Evolutionary conservation across 2,113 vertebrate genomes (phyloP).

Genomic region (Apodemus sylvaticus): DNA sequence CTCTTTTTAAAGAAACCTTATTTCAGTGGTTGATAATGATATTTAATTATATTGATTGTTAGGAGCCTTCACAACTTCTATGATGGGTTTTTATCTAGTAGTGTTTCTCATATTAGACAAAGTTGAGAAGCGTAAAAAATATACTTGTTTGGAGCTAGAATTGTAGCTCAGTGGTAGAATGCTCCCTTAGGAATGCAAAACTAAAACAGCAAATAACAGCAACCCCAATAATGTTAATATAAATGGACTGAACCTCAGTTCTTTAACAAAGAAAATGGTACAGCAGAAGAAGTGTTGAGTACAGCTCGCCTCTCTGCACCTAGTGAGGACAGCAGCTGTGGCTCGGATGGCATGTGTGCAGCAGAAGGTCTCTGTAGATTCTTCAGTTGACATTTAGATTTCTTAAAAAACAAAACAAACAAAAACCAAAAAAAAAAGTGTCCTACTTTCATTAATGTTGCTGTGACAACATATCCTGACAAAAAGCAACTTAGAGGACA

Average conservation of each 20-base stretch:
- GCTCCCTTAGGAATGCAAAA: background rate
- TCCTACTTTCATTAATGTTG: background rate
- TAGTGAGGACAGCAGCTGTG: background rate
- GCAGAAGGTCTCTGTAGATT: background rate
- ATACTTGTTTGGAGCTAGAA: background rate
- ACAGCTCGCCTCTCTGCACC: background rate
- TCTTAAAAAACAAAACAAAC: background rate
- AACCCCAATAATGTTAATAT: slow-evolving; percentile 11
- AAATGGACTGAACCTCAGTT: background rate
- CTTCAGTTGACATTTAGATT: slow-evolving; percentile 23
- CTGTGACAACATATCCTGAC: background rate
- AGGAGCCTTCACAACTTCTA: slow-evolving; percentile 1
- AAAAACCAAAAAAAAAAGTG: background rate
- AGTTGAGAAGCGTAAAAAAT: slow-evolving; percentile 18
- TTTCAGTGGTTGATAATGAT: slow-evolving; percentile 43
- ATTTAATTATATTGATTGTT: slow-evolving; percentile 15
- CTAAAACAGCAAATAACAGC: background rate
- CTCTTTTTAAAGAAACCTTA: slow-evolving; percentile 14
- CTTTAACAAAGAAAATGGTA: slow-evolving; percentile 41
- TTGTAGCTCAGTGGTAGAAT: background rate
- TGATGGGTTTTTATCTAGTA: slow-evolving; percentile 40
- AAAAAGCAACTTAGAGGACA: background rate
- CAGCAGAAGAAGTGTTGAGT: background rate
- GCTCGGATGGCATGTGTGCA: background rate
- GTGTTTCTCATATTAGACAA: slow-evolving; percentile 29